phyloP scores from a whole-genome alignment of 2,113 vertebrate genomes.

The Neodon shergylaensis region DNA sequence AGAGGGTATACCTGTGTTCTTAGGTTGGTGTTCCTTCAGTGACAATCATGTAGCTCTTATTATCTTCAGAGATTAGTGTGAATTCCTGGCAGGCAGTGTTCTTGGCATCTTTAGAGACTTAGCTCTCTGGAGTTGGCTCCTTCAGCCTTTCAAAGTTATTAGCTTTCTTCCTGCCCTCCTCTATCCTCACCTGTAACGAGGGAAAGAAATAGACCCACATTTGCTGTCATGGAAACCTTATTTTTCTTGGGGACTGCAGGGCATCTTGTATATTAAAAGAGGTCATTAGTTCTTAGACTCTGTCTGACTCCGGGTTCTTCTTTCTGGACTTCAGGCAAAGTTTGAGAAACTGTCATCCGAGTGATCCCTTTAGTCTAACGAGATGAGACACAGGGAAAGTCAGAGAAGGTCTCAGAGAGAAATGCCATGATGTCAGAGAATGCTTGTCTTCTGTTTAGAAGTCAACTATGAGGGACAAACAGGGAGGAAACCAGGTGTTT shows the following conservation, averaged over 20 bases:
- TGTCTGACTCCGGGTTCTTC: background rate
- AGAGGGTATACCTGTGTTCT: background rate
- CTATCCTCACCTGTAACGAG: background rate
- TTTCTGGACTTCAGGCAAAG: conserved; percentile 35
- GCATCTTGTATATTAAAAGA: background rate
- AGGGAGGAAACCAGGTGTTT: background rate
- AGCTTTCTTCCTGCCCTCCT: background rate
- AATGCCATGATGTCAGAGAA: background rate
- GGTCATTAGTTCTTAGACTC: background rate
- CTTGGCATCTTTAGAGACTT: conserved; percentile 37
- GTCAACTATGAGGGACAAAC: background rate
- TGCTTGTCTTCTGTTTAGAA: background rate
- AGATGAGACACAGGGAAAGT: background rate
- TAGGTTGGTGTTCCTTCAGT: background rate
- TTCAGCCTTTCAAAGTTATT: conserved; percentile 32
- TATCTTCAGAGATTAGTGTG: background rate
- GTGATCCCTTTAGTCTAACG: background rate
- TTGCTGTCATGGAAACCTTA: background rate
- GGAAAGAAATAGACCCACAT: background rate
- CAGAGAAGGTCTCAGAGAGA: background rate
- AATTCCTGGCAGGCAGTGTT: conserved; percentile 16
- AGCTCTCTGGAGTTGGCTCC: background rate
- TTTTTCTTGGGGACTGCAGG: background rate
- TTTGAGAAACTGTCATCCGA: conserved; percentile 32
- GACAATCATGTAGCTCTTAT: background rate